A percentile compares a stretch with the other conserved stretches of the same genome.
These are phyloP conservation scores for Gymnocephalus cernua DNA, from an alignment of 2,113 vertebrate species.

Conservation along the genomic window DNA sequence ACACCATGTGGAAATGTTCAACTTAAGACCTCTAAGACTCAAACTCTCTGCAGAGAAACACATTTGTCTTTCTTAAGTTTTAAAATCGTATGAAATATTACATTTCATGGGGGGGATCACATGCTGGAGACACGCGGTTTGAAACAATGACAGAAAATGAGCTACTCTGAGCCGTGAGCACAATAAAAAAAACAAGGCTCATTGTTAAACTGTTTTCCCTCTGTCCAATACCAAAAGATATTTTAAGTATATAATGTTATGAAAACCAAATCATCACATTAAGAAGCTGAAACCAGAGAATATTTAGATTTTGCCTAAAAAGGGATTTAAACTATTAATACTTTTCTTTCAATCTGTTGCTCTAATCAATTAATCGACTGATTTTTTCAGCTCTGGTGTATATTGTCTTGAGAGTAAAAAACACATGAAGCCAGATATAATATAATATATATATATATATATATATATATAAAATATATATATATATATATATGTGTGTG, in stretches of 20 bases:
- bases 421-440: not conserved
- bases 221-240: not conserved
- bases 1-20: slow-evolving; percentile 64
- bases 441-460: not conserved
- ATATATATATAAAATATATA: no score
- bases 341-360: not conserved
- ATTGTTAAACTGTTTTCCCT: not conserved
- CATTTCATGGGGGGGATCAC: no score
- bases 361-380: not conserved
- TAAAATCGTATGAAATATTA: not conserved
- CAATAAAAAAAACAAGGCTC: not conserved
- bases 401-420: not conserved
- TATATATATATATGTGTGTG: no score
- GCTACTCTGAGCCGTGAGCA: not conserved
- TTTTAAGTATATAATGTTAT: not conserved
- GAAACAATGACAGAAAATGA: not conserved
- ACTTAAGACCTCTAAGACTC: not conserved
- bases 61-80: no score
- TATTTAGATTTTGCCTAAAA: not conserved
- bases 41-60: not conserved
- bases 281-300: not conserved
- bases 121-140: not conserved
- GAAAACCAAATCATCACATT: not conserved
- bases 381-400: not conserved
- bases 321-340: no score